Evolutionary conservation across 2,797 vertebrate genomes (phyloP), one percentile per base, ranked within the genome.

Genomic region (Micromesistius poutassou): DNA sequence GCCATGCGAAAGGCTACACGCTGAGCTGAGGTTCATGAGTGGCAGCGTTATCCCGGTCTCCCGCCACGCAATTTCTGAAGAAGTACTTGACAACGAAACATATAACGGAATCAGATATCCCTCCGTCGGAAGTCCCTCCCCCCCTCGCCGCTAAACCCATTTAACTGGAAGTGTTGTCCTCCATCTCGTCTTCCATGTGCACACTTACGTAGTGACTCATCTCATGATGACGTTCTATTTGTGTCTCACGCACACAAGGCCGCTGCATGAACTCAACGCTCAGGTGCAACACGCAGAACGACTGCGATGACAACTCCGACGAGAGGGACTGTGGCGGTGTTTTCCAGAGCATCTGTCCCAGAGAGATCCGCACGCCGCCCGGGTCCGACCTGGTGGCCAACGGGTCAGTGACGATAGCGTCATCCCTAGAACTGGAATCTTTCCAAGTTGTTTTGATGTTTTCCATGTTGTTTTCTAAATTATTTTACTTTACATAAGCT

Each of bases 281-380:
- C 68, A 89, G 91, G 42, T 98, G 97, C 81, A 98, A 98, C 88
- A 91, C 85, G 33, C 96, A 98, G 91, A 96, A 98, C 30, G 97
- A 98, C 90, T 98, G 97, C 50, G 95, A 94, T 4, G 97, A 98
- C 81, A 96, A 95, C 84, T 96, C 97, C 0, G 97, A 98, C 28
- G 97, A 98, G 93, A 94, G 82, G 72, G 76, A 93, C 76, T 99
- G 98, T 70, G 82, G 12, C 0, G 75, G 73, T 2, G 8, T 5
- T 1, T 86, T 78, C 16, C 94, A 82, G 22, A 0, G 13, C 0
- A 94, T 96, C 1, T 96, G 75, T 95, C 91, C 81, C 4, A 73
- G 0, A 50, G 85, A 81, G 73, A 92, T 74, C 80, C 85, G 1
- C 85, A 79, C 71, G 74, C 78, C 86, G 72, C 96, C 97, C 0